Percentiles rank a stretch among this genome's conserved stretches.
Conservation (phyloP, 2,888 invertebrate genomes). For the Acleris emargana region DNA sequence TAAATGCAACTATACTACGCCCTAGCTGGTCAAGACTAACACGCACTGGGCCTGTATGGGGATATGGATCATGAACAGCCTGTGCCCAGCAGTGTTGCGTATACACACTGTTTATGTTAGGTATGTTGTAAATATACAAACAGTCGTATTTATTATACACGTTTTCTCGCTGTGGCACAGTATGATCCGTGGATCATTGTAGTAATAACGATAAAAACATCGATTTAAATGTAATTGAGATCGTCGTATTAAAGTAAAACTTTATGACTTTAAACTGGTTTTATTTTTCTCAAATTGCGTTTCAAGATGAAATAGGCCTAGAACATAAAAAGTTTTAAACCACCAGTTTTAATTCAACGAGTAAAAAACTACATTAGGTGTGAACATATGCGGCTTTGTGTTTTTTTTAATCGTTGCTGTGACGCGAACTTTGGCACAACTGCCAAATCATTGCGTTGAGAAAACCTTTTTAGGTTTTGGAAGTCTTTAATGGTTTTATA, state of each 20-base stretch:
- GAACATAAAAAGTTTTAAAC: neutral
- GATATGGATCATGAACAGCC: too few species aligned
- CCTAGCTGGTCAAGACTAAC: too few species aligned
- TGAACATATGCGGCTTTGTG: conserved; percentile 10
- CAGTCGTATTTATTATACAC: too few species aligned
- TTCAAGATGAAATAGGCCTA: neutral
- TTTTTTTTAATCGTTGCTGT: conserved; percentile 20
- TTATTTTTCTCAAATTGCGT: too few species aligned
- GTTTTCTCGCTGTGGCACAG: too few species aligned
- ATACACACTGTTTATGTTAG: too few species aligned
- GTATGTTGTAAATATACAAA: too few species aligned
- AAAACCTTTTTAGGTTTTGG: conserved; percentile 22
- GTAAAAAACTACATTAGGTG: conserved; percentile 1
- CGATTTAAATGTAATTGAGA: neutral
- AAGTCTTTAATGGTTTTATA: conserved; percentile 33
- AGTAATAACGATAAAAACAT: neutral
- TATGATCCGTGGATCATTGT: neutral
- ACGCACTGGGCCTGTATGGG: too few species aligned
- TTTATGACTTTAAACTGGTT: too few species aligned
- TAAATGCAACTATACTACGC: too few species aligned
- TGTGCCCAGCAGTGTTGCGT: too few species aligned
- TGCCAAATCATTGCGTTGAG: conserved; percentile 33
- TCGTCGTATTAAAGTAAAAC: neutral
- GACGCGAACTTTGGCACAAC: conserved; percentile 23
- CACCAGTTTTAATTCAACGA: neutral